Evolutionary conservation across 2,113 vertebrate species (phyloP).

Genomic region (Pseudorectes ferrugineus): DNA sequence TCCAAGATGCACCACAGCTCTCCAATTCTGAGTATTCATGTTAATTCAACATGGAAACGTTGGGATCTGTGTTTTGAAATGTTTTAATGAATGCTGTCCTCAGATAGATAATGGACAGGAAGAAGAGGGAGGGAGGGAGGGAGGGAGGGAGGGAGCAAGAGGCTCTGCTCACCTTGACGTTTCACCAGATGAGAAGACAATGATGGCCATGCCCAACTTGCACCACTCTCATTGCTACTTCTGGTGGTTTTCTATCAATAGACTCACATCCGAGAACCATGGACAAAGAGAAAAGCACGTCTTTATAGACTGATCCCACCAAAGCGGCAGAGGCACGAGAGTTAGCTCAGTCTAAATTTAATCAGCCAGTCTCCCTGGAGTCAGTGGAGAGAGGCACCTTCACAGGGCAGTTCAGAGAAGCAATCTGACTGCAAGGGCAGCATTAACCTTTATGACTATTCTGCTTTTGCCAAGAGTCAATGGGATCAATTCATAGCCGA

Average conservation of each 20-base stretch:
- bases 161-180: not conserved
- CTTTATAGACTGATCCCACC: not conserved
- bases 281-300: not conserved
- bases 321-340: not conserved
- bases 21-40: not conserved
- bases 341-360: not conserved
- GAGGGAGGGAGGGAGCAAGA: not conserved
- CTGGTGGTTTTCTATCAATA: not conserved
- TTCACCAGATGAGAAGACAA: not conserved
- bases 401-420: not conserved
- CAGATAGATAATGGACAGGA: not conserved
- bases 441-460: not conserved
- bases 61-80: not conserved
- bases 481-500: not conserved
- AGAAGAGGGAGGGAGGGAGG: not conserved
- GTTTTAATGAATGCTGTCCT: not conserved
- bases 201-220: not conserved
- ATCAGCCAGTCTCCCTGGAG: not conserved
- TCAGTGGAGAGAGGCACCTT: not conserved
- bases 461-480: not conserved
- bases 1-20: not conserved
- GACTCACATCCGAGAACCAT: not conserved
- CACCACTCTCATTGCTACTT: fast-evolving
- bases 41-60: fast-evolving
- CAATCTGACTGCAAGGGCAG: not conserved